Conservation (phyloP, 2,888 invertebrate species). For the Zhuqinia jingwanae region DNA sequence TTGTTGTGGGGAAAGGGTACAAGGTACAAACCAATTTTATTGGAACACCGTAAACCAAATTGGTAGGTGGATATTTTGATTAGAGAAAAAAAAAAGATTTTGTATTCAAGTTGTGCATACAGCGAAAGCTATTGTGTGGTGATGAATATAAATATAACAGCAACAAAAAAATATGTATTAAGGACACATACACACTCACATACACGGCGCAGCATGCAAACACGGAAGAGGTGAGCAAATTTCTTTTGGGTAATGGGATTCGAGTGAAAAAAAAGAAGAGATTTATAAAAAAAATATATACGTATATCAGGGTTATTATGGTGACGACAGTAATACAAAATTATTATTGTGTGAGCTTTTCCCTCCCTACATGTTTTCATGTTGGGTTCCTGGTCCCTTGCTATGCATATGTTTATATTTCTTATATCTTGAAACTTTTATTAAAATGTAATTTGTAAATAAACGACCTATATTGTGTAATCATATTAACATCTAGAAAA, state of each 20-base stretch:
- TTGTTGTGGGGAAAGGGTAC: not conserved
- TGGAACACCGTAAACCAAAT: not conserved
- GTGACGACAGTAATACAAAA: conserved; percentile 37
- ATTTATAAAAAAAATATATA: too few species aligned
- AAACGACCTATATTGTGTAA: not conserved
- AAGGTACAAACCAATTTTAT: not conserved
- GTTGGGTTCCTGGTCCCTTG: too few species aligned
- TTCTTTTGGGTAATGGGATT: conserved; percentile 36
- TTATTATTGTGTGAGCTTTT: conserved; percentile 19
- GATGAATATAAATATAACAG: not conserved
- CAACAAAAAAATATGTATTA: not conserved
- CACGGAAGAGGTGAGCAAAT: not conserved
- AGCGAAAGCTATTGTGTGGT: too few species aligned
- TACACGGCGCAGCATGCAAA: not conserved
- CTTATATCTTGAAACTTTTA: not conserved
- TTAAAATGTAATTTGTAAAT: conserved; percentile 10
- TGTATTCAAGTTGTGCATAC: not conserved
- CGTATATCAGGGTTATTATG: conserved; percentile 3
- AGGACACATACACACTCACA: conserved; percentile 1
- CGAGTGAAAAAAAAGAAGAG: conserved; percentile 27
- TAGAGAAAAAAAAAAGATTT: not conserved
- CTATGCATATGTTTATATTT: not conserved
- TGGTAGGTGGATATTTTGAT: too few species aligned
- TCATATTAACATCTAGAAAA: not conserved
- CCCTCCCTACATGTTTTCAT: too few species aligned